Percentiles rank a stretch among this genome's conserved stretches.
phyloP scores from a whole-genome alignment of 2,888 invertebrate species.

The Drosophila koepferae region DNA sequence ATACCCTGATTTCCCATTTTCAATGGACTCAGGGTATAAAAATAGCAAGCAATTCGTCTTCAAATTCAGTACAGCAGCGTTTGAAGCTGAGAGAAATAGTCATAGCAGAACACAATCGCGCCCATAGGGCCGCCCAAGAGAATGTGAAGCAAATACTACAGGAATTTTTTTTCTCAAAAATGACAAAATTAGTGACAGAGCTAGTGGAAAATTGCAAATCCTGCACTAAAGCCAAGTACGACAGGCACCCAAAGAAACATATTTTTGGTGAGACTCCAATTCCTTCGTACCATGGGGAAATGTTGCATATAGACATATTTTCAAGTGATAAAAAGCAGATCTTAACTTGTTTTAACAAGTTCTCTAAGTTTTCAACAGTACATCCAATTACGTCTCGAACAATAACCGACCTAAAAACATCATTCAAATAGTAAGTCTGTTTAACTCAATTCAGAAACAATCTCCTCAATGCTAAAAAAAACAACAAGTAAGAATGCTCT shows the following conservation, averaged over 20 bases:
- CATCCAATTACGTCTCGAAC: background rate
- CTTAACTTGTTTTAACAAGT: background rate
- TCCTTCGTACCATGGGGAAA: background rate
- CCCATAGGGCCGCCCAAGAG: background rate
- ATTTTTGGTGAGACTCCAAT: background rate
- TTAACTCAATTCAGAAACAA: background rate
- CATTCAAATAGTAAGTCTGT: background rate
- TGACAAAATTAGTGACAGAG: background rate
- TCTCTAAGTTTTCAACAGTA: background rate
- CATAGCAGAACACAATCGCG: background rate
- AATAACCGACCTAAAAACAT: background rate
- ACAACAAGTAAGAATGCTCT: too few relatives aligned
- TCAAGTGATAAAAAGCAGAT: background rate
- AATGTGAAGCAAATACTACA: background rate
- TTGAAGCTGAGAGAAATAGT: slow-evolving; percentile 7
- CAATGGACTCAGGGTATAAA: too few relatives aligned
- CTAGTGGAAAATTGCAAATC: background rate
- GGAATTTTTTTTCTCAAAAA: background rate
- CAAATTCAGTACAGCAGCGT: too few relatives aligned
- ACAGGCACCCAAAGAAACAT: background rate
- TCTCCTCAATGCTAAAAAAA: background rate
- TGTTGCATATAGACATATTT: background rate
- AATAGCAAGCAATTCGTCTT: too few relatives aligned
- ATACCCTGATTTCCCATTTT: too few relatives aligned
- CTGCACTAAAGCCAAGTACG: background rate